These are phyloP conservation scores for Schrankia costaestrigalis DNA, from an alignment of 2,888 invertebrate genomes.

Conservation along the genomic window DNA sequence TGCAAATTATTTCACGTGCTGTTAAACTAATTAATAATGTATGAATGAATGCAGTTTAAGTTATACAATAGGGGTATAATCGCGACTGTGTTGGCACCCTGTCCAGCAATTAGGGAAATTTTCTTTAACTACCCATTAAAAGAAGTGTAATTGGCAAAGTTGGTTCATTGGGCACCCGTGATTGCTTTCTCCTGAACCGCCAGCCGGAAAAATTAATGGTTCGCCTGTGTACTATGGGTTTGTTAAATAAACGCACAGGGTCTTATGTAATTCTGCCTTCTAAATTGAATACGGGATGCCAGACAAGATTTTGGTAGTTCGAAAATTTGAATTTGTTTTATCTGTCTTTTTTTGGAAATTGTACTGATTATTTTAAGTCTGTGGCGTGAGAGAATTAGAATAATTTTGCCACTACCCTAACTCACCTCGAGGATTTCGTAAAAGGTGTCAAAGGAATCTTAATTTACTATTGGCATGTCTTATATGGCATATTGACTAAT, in stretches of 20 bases:
- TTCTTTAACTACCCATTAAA: slow-evolving; percentile 64
- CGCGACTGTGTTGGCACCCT: slow-evolving; percentile 44
- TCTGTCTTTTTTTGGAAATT: too few relatives aligned
- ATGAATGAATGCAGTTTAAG: slow-evolving; percentile 41
- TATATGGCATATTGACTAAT: too few relatives aligned
- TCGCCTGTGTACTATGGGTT: slow-evolving; percentile 47
- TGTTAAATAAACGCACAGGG: slow-evolving; percentile 37
- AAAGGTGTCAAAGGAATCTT: too few relatives aligned
- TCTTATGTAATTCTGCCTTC: slow-evolving; percentile 34
- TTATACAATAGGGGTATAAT: slow-evolving; percentile 32
- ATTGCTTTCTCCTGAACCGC: slow-evolving; percentile 59
- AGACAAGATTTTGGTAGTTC: slow-evolving; percentile 31
- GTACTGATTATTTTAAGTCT: too few relatives aligned
- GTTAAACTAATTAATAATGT: slow-evolving; percentile 40
- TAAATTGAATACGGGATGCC: slow-evolving; percentile 38
- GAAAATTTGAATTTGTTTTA: too few relatives aligned
- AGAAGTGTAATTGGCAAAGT: slow-evolving; percentile 68
- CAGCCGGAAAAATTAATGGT: slow-evolving; percentile 59
- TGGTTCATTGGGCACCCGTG: slow-evolving; percentile 66
- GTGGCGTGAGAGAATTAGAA: too few relatives aligned
- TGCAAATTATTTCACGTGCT: slow-evolving; percentile 28
- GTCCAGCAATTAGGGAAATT: slow-evolving; percentile 60
- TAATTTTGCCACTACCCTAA: too few relatives aligned
- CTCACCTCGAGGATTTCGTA: too few relatives aligned
- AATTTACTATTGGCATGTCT: too few relatives aligned